Evolutionary conservation across 2,113 vertebrate genomes (phyloP), one percentile per base, ranked within the genome.

Genomic region (Hydrolagus affinis): DNA sequence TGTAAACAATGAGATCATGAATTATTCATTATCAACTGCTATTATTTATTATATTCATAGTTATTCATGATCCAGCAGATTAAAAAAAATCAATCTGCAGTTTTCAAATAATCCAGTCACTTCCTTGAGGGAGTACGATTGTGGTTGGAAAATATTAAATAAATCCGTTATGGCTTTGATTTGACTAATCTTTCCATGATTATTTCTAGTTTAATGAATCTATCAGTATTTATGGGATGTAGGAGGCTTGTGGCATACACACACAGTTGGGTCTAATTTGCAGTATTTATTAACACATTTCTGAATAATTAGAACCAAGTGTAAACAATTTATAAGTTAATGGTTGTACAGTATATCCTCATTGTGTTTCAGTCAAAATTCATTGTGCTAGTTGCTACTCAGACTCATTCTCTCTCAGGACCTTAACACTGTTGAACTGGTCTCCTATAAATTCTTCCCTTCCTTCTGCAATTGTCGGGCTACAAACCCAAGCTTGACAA

Each of bases 121-220:
- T 44, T 44, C 44, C 6, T 44, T 44, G 25, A 73, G 11, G 12
- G 12, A 25, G 14, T 56, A 21, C 17, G 44, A 30, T 25, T 30
- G 23, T 19, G 19, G 25, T 32, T 83, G 19, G 23, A 30, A 83
- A 21, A 66, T 8, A 83, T 44, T 44, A 17, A 64, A 80, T 17
- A 28, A 19, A 30, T 64, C n/a, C 17, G 8, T 59, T 60, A 60
- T 77, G 10, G 15, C 17, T 57, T 10, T 77, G 15, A 64, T 66
- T 60, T 80, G 12, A 80, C 60, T 80, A 64, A 64, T 15, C 23
- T 25, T 78, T 78, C 74, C n/a, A 32, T 59, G 57, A 78, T 78
- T 25, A 78, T 25, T 78, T 78, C 57, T 59, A 23, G n/a, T 62
- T 80, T 64, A 64, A 64, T 15, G 64, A 80, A 15, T 30, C 60